A percentile compares a stretch with the other conserved stretches of the same genome.
phyloP scores from a whole-genome alignment of 1,140 invertebrate species.

The Pseudomyrmex cubaensis region DNA sequence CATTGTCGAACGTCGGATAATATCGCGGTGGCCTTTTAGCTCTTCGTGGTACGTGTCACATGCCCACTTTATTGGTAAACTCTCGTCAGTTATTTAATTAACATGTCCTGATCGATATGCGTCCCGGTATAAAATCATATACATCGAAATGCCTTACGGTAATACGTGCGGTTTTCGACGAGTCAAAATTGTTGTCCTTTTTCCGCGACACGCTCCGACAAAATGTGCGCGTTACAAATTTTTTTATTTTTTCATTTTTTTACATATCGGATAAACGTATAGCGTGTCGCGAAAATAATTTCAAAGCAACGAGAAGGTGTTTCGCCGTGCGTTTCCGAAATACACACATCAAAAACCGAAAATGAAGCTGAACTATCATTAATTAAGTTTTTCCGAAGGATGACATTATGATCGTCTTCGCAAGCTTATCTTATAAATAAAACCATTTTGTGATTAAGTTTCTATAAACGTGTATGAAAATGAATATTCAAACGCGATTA shows the following conservation, averaged over 20 bases:
- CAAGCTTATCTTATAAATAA: slow-evolving; percentile 32
- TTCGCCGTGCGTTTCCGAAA: neutral
- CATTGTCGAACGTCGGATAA: slow-evolving; percentile 66
- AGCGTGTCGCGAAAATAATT: neutral
- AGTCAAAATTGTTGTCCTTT: slow-evolving; percentile 50
- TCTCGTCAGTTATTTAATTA: slow-evolving; percentile 74
- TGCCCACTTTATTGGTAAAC: slow-evolving; percentile 73
- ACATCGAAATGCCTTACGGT: slow-evolving; percentile 49
- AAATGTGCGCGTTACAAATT: slow-evolving; percentile 1
- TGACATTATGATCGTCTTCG: neutral
- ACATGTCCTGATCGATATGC: slow-evolving; percentile 64
- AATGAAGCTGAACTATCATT: slow-evolving; percentile 33
- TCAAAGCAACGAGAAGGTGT: neutral
- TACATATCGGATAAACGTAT: neutral
- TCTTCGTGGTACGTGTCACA: slow-evolving; percentile 63
- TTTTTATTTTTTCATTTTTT: too few species aligned
- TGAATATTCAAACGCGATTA: slow-evolving; percentile 26
- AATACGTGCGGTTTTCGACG: slow-evolving; percentile 50
- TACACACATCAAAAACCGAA: neutral
- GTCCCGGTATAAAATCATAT: slow-evolving; percentile 53
- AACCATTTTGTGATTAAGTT: slow-evolving; percentile 43
- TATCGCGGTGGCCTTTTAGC: slow-evolving; percentile 57
- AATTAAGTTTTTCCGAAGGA: neutral
- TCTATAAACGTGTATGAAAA: slow-evolving; percentile 20
- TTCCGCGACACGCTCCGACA: slow-evolving; percentile 1